Percentiles rank a stretch among this genome's conserved stretches.
These are phyloP conservation scores for Sander lucioperca DNA, from an alignment of 2,113 vertebrate genomes.

Conservation along the genomic window DNA sequence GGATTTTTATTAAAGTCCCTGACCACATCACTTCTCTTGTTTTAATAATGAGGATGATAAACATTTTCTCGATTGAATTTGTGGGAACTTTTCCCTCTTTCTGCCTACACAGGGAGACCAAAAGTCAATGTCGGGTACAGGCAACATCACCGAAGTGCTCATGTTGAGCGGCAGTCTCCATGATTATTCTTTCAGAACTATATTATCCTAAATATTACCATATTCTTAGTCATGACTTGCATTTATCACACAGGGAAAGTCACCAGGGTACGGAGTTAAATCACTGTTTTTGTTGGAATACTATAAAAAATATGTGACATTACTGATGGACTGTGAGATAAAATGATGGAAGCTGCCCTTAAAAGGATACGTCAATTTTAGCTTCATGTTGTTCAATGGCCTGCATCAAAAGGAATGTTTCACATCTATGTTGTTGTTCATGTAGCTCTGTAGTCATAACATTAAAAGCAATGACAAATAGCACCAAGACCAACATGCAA, in stretches of 20 bases:
- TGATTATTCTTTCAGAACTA: not conserved
- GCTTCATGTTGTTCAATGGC: slow-evolving; percentile 12
- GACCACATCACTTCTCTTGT: not conserved
- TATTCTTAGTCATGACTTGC: not conserved
- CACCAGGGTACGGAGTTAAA: not conserved
- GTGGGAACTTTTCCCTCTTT: not conserved
- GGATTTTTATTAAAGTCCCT: not conserved
- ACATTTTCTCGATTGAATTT: slow-evolving; percentile 13
- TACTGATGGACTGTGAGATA: not conserved
- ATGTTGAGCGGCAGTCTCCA: not conserved
- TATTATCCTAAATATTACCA: not conserved
- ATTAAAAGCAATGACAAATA: not conserved
- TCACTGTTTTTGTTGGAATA: not conserved
- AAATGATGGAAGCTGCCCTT: not conserved
- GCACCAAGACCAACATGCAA: not conserved
- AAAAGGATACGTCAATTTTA: slow-evolving; percentile 10
- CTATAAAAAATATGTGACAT: not conserved
- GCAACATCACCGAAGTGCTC: not conserved
- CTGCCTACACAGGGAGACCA: not conserved
- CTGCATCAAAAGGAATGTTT: slow-evolving; percentile 28
- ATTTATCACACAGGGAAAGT: not conserved
- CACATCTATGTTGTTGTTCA: not conserved
- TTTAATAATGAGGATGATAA: slow-evolving; percentile 4
- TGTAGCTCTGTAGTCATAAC: not conserved
- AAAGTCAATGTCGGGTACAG: not conserved